A percentile compares a stretch with the other conserved stretches of the same genome.
These are phyloP conservation scores for Notospermus geniculatus DNA, from an alignment of 1,140 invertebrate genomes.

Conservation along the genomic window DNA sequence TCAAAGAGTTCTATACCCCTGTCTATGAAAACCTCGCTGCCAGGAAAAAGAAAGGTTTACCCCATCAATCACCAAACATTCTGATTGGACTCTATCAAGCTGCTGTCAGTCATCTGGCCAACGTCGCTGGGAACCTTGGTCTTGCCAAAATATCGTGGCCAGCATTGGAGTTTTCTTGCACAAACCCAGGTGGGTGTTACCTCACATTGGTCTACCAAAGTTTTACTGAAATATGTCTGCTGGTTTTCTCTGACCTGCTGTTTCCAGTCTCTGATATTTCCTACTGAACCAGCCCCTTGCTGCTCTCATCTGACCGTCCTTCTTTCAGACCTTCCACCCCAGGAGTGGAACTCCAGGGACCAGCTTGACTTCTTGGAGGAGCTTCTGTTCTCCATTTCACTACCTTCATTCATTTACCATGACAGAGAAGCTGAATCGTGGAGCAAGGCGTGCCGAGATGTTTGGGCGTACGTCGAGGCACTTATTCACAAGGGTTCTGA, in stretches of 20 bases:
- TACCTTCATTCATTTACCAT: constrained; percentile 34
- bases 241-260: too few relatives aligned
- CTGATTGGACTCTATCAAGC: constrained; percentile 36
- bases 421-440: constrained; percentile 29
- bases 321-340: constrained; percentile 25
- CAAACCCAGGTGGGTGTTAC: constrained; percentile 1
- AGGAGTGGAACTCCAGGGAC: constrained; percentile 35
- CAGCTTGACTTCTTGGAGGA: constrained; percentile 29
- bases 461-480: constrained; percentile 33
- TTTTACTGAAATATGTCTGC: too few relatives aligned
- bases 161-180: constrained; percentile 29
- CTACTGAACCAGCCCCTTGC: too few relatives aligned
- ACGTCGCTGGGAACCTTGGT: constrained; percentile 21
- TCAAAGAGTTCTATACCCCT: constrained; percentile 29
- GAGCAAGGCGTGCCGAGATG: constrained; percentile 31
- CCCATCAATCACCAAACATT: constrained; percentile 35
- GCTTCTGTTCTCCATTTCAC: constrained; percentile 25
- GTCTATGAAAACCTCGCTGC: constrained; percentile 31
- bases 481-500: constrained; percentile 26
- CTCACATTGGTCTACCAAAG: background rate
- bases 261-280: too few relatives aligned
- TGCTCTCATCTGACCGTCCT: too few relatives aligned
- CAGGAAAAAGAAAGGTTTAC: constrained; percentile 23
- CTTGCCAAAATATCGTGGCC: constrained; percentile 37
- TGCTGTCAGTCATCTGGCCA: constrained; percentile 31